phyloP scores from a whole-genome alignment of 2,113 vertebrate species.

The Castor canadensis region DNA sequence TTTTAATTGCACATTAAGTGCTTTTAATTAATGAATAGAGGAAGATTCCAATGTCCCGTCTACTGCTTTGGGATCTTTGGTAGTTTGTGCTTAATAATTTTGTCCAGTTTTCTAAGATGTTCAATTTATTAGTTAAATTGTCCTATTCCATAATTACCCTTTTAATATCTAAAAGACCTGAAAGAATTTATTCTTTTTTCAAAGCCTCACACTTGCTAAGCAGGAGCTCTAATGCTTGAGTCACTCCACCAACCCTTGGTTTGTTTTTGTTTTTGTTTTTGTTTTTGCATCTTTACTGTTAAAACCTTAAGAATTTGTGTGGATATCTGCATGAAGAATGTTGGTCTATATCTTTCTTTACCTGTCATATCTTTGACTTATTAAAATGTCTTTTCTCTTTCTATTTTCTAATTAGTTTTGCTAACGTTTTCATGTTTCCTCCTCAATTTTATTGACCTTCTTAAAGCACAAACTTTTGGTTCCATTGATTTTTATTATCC shows the following conservation, averaged over 20 bases:
- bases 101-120: neutral
- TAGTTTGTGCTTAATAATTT: neutral
- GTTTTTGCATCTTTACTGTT: neutral
- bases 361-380: neutral
- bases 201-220: too few relatives aligned
- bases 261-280: neutral
- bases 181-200: neutral
- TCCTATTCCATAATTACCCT: neutral
- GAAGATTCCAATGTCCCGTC: neutral
- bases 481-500: neutral
- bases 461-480: constrained; percentile 11
- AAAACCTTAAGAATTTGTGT: neutral
- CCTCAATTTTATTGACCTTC: neutral
- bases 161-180: neutral
- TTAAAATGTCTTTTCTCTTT: neutral
- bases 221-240: too few relatives aligned
- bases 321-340: neutral
- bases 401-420: neutral
- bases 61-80: neutral
- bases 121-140: neutral
- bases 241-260: too few relatives aligned
- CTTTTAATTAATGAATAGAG: neutral
- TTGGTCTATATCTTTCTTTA: neutral
- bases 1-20: neutral
- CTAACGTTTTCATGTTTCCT: neutral